Evolutionary conservation across 2,113 vertebrate species (phyloP), one percentile per base, ranked within the genome.

Genomic region (Syngnathus typhle): DNA sequence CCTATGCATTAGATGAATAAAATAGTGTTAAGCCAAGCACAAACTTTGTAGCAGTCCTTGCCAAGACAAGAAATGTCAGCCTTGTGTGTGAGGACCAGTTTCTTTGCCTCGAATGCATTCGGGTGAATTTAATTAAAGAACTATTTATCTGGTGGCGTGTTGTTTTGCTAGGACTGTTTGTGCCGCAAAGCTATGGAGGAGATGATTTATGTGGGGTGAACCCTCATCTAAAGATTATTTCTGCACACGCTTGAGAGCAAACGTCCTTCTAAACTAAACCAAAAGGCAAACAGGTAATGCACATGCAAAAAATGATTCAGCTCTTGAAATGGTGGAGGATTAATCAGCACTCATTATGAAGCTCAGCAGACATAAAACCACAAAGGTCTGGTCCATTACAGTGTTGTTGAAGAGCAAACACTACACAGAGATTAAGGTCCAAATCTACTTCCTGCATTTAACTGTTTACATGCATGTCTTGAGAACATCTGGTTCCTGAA

Each of bases 201-300:
- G 54, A 78, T 87, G 86, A 91, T 88, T 87, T 84, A 89, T 88
- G 83, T 70, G 70, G 69, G 74, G 67, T 56, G 74, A 84, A 87
- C 54, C 75, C 76, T 76, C 85, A 73, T 82, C 84, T 82, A 67
- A 76, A 85, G 68, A 77, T 81, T 59, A 27, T 78, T 72, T 74
- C 10, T 63, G 63, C 71, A 47, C 12, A 23, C 13, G 61, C 73
- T 32, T 32, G 27, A 32, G 27, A 32, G 27, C 27, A 32, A 32
- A 32, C 27, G 27, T 32, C 27, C 27, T 32, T 60, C 75, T 82
- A 85, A 86, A 60, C 84, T 68, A 88, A 88, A 88, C 82, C 83
- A 89, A 82, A 73, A 47, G 13, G 46, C 74, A 37, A 64, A 41
- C 38, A 64, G 41, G 64, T 62, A 58, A 64, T 62, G 61, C 69